Evolutionary conservation across 2,113 vertebrate genomes (phyloP).

Genomic region (Hiodon tergisus): DNA sequence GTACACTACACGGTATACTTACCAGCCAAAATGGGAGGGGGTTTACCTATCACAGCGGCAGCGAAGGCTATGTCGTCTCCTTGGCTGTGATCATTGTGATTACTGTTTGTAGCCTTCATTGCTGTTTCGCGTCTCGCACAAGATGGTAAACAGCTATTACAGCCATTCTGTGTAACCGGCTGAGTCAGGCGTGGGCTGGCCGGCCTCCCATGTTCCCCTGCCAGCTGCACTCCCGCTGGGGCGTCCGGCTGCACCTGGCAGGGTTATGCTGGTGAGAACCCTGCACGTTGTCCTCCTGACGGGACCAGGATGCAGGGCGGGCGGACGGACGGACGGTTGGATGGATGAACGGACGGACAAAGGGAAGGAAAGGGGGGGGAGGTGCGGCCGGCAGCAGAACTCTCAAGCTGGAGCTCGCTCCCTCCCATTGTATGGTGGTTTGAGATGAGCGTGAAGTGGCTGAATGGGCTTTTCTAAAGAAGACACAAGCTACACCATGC

Average conservation of each 20-base stretch:
- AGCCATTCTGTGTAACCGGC: constrained; percentile 5
- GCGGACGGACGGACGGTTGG: neutral
- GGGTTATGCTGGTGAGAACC: too few species aligned
- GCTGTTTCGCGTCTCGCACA: neutral
- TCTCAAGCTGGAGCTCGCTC: neutral
- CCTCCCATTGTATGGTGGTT: constrained; percentile 1
- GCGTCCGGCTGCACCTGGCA: neutral
- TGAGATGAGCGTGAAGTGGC: too few species aligned
- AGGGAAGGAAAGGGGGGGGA: neutral
- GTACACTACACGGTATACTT: too few species aligned
- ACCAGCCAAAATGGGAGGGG: too few species aligned
- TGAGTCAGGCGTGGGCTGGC: neutral
- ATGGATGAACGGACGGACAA: too few species aligned
- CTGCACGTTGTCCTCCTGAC: neutral
- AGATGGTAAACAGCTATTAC: constrained; percentile 18
- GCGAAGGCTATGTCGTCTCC: too few species aligned
- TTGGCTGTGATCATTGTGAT: neutral
- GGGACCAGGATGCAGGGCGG: constrained; percentile 5
- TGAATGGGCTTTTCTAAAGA: neutral
- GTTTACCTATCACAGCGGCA: too few species aligned
- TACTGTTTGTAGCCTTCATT: constrained; percentile 7
- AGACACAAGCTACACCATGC: neutral
- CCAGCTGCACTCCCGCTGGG: neutral
- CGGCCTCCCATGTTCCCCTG: constrained; percentile 7
- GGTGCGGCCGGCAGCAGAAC: neutral